A percentile compares a stretch with the other conserved stretches of the same genome.
These are phyloP conservation scores for Cassiopea xamachana DNA, from an alignment of 30 jellyfish, hydroid and myxozoan species.

Conservation along the genomic window DNA sequence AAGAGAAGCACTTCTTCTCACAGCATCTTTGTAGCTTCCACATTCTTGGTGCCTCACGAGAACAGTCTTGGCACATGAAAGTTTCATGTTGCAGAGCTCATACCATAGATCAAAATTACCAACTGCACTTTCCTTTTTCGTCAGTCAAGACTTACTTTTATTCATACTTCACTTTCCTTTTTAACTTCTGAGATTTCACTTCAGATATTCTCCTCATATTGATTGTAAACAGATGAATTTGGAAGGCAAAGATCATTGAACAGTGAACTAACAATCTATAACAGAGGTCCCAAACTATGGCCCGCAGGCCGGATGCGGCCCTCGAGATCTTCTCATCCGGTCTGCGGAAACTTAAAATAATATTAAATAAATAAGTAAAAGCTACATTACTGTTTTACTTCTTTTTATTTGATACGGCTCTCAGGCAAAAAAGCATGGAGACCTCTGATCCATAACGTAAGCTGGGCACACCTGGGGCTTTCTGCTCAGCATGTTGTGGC, in stretches of 20 bases:
- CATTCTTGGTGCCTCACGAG: slow-evolving; percentile 49
- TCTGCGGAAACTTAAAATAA: no score
- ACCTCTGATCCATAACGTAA: no score
- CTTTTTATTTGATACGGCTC: no score
- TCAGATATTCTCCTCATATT: slow-evolving; percentile 25
- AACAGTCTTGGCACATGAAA: slow-evolving; percentile 56
- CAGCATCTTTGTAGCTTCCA: slow-evolving; percentile 34
- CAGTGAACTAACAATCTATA: no score
- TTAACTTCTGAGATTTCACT: background rate
- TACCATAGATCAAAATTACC: slow-evolving; percentile 56
- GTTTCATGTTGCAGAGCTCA: background rate
- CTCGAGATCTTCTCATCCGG: no score
- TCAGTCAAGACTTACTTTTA: slow-evolving; percentile 31
- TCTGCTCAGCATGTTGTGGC: no score
- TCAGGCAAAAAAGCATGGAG: no score
- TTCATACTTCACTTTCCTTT: slow-evolving; percentile 12
- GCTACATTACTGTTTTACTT: no score
- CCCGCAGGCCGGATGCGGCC: no score
- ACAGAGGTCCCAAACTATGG: no score
- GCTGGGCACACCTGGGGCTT: no score
- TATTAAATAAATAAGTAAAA: no score
- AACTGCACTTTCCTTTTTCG: background rate
- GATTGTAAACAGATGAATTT: background rate
- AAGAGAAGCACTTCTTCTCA: slow-evolving; percentile 7
- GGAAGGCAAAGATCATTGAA: background rate